phyloP scores from a whole-genome alignment of 2,797 vertebrate genomes.

The Forpus xanthops region DNA sequence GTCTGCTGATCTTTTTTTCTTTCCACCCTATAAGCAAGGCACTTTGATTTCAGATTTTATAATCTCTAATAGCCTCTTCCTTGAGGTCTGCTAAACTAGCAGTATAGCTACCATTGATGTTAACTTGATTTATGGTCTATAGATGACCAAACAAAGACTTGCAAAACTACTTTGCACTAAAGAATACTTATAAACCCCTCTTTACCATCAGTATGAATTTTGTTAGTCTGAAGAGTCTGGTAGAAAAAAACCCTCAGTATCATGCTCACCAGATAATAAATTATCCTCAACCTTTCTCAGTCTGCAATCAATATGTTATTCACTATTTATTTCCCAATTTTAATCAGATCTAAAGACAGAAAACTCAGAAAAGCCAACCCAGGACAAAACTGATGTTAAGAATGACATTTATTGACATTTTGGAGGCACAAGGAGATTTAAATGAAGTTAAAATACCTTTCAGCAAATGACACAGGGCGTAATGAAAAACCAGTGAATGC shows the following conservation, averaged over 20 bases:
- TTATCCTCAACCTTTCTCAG: slow-evolving; percentile 58
- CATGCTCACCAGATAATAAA: slow-evolving; percentile 48
- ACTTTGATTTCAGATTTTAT: slow-evolving; percentile 29
- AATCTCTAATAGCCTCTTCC: slow-evolving; percentile 7
- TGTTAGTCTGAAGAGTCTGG: not conserved
- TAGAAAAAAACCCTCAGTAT: slow-evolving; percentile 14
- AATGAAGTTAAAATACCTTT: slow-evolving; percentile 67
- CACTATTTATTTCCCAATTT: slow-evolving; percentile 63
- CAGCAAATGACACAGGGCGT: slow-evolving; percentile 46
- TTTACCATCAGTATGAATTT: slow-evolving; percentile 36
- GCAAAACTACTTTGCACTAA: slow-evolving; percentile 26
- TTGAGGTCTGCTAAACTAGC: slow-evolving; percentile 41
- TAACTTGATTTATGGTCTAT: slow-evolving; percentile 48
- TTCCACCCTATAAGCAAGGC: not conserved
- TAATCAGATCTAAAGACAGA: slow-evolving; percentile 58
- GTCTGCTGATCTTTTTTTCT: not conserved
- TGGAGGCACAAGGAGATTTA: slow-evolving; percentile 57
- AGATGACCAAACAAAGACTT: slow-evolving; percentile 45
- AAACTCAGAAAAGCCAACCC: slow-evolving; percentile 51
- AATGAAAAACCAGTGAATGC: slow-evolving; percentile 54
- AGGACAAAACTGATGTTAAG: slow-evolving; percentile 64
- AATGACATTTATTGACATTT: slow-evolving; percentile 72
- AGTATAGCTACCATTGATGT: slow-evolving; percentile 30
- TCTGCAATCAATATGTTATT: slow-evolving; percentile 66
- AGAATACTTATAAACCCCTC: slow-evolving; percentile 21